A percentile compares a stretch with the other conserved stretches of the same genome.
These are phyloP conservation scores for Drosophila kambysellisi DNA, from an alignment of 2,888 invertebrate genomes.

Conservation along the genomic window DNA sequence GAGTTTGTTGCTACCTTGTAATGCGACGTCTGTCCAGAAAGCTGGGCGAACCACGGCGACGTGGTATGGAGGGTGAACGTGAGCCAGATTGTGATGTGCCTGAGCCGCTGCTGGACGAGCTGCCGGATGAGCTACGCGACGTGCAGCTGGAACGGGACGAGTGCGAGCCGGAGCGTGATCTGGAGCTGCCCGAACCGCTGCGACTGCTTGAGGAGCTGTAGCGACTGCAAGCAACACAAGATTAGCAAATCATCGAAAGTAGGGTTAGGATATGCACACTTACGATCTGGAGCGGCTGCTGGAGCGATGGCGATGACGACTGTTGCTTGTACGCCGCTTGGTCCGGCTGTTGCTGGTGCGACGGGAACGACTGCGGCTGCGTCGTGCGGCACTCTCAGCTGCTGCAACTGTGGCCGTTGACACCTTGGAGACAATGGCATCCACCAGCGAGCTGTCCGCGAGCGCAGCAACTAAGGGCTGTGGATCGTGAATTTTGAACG, in stretches of 20 bases:
- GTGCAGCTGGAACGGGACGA: slow-evolving; percentile 83
- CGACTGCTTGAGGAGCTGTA: slow-evolving; percentile 84
- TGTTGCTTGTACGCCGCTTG: slow-evolving; percentile 80
- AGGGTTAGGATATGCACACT: slow-evolving; percentile 41
- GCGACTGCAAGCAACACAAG: slow-evolving; percentile 54
- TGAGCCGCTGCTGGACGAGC: slow-evolving; percentile 81
- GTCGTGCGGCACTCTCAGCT: slow-evolving; percentile 82
- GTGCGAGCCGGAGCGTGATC: slow-evolving; percentile 83
- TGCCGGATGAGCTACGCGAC: slow-evolving; percentile 83
- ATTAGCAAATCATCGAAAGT: not conserved
- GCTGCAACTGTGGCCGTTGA: slow-evolving; percentile 84
- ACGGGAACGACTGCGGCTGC: slow-evolving; percentile 83
- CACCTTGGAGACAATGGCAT: slow-evolving; percentile 84
- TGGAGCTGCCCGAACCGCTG: slow-evolving; percentile 79
- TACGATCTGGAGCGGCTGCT: slow-evolving; percentile 86
- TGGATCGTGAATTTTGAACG: slow-evolving; percentile 85
- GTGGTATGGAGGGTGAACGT: slow-evolving; percentile 95
- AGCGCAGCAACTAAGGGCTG: slow-evolving; percentile 84
- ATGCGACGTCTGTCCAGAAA: slow-evolving; percentile 96
- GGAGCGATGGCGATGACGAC: slow-evolving; percentile 75
- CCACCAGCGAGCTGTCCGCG: slow-evolving; percentile 83
- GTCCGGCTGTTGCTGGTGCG: slow-evolving; percentile 72
- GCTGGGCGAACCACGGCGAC: slow-evolving; percentile 96
- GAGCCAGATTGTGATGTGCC: slow-evolving; percentile 86
- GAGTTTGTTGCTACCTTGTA: slow-evolving; percentile 90